phyloP scores from a whole-genome alignment of 2,113 vertebrate genomes.

The Haplotaxodon microlepis region DNA sequence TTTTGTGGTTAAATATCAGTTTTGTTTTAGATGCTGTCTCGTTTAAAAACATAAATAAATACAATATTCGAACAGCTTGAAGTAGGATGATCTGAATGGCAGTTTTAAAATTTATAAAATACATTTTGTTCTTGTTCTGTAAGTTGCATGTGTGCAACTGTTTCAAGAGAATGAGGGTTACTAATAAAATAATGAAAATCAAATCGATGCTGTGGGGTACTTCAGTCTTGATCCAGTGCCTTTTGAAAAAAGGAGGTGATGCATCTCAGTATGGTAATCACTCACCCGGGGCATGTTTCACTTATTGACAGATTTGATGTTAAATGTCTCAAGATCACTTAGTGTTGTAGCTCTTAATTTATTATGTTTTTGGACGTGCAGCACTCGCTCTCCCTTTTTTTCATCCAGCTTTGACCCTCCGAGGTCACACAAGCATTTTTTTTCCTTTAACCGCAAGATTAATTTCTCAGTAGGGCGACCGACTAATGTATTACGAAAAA shows the following conservation, averaged over 20 bases:
- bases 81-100: background rate
- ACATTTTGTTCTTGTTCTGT: background rate
- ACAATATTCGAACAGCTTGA: background rate
- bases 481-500: constrained; percentile 57
- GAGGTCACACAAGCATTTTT: constrained; percentile 69
- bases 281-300: constrained; percentile 64
- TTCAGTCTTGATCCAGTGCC: background rate
- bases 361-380: constrained; percentile 25
- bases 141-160: background rate
- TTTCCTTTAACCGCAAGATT: constrained; percentile 71
- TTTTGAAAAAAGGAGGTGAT: constrained; percentile 25
- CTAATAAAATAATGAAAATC: background rate
- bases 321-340: constrained; percentile 69
- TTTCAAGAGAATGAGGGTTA: background rate
- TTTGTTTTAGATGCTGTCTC: background rate
- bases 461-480: constrained; percentile 72
- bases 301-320: constrained; percentile 72
- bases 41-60: background rate
- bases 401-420: constrained; percentile 51
- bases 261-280: constrained; percentile 63
- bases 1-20: background rate
- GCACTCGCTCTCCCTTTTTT: background rate
- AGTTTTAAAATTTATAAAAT: background rate
- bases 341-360: constrained; percentile 71
- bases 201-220: background rate